Conservation (phyloP, 2,113 vertebrate genomes). For the Lepus europaeus region DNA sequence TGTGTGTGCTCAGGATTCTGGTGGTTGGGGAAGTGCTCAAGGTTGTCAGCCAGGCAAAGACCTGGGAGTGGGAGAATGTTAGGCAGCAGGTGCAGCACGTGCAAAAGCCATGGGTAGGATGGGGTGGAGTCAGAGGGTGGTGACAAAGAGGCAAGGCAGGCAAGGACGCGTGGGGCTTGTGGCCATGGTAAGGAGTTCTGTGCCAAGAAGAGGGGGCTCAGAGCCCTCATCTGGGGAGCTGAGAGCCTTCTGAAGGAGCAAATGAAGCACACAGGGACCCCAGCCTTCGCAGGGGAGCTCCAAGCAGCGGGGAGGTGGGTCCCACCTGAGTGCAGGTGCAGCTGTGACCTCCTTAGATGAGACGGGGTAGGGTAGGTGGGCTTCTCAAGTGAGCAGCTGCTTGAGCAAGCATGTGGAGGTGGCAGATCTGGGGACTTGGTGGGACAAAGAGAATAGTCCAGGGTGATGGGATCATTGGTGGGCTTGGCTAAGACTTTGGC, state of each 20-base stretch:
- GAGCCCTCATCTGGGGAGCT: background rate
- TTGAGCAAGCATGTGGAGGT: accelerated
- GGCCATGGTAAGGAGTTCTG: background rate
- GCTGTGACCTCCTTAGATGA: background rate
- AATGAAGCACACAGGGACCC: background rate
- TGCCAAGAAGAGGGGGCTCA: background rate
- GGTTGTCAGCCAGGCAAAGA: background rate
- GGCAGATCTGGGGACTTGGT: too few relatives aligned
- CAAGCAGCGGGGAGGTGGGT: too few relatives aligned
- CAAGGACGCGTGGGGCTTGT: accelerated
- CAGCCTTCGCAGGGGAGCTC: accelerated
- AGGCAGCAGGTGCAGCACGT: accelerated
- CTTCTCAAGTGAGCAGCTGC: background rate
- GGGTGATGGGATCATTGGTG: too few relatives aligned
- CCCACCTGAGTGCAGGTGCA: accelerated
- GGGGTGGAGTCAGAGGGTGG: background rate
- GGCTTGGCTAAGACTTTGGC: background rate
- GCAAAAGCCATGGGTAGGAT: background rate
- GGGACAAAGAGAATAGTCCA: background rate
- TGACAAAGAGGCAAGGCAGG: background rate
- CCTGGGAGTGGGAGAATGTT: too few relatives aligned
- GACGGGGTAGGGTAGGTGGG: accelerated
- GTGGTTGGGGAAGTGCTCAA: background rate
- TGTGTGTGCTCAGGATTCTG: background rate
- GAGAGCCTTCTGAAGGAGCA: background rate